Percentiles rank a stretch among this genome's conserved stretches.
phyloP scores from a whole-genome alignment of 2,113 vertebrate genomes.

The Nestor notabilis region DNA sequence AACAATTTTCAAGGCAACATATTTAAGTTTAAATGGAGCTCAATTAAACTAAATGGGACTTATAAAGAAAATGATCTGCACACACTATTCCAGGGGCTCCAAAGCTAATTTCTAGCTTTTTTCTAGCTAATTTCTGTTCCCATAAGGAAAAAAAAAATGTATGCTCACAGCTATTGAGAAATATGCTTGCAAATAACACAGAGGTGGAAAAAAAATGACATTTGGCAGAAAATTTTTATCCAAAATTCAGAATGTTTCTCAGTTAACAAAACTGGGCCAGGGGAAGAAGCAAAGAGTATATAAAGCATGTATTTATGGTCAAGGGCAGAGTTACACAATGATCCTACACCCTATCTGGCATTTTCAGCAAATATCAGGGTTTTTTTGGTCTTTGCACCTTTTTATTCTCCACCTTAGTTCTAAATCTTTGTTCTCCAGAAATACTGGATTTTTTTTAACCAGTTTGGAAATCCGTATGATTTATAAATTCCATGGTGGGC shows the following conservation, averaged over 20 bases:
- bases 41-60: slow-evolving; percentile 6
- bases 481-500: not conserved
- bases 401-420: not conserved
- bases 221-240: not conserved
- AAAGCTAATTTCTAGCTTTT: not conserved
- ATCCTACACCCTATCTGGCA: not conserved
- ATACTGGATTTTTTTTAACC: not conserved
- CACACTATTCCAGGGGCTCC: not conserved
- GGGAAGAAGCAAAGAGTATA: not conserved
- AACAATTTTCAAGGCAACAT: not conserved
- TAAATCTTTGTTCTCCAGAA: not conserved
- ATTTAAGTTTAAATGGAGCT: slow-evolving; percentile 17
- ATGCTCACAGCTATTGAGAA: not conserved
- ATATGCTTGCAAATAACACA: not conserved
- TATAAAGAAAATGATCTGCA: not conserved
- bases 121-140: not conserved
- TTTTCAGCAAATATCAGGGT: not conserved
- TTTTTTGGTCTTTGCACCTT: not conserved
- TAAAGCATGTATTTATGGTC: not conserved
- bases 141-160: not conserved
- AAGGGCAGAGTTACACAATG: not conserved
- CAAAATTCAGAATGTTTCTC: not conserved
- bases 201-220: not conserved
- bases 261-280: not conserved
- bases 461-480: not conserved